Evolutionary conservation across 2,113 vertebrate species (phyloP).

Genomic region (Lepus timidus): DNA sequence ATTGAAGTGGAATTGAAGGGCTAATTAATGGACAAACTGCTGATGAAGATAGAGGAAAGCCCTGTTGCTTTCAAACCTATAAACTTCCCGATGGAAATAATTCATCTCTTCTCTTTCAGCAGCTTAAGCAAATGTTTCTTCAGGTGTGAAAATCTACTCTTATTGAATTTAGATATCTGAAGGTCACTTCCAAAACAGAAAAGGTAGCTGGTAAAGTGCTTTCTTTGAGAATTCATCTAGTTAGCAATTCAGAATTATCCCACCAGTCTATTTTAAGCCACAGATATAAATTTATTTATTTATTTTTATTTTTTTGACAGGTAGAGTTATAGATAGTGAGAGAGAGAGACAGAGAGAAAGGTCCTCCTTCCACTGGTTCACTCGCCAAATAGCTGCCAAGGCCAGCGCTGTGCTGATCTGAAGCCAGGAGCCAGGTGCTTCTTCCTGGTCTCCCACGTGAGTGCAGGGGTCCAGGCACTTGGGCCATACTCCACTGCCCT

Average conservation of each 20-base stretch:
- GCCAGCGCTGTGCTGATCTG: too few relatives aligned
- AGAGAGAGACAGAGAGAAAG: too few relatives aligned
- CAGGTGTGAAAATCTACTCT: conserved; percentile 75
- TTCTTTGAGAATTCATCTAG: conserved; percentile 55
- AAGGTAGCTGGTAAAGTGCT: background rate
- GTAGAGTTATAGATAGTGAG: too few relatives aligned
- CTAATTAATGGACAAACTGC: conserved; percentile 96
- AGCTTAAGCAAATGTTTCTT: conserved; percentile 82
- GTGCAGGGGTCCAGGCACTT: too few relatives aligned
- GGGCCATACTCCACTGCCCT: too few relatives aligned
- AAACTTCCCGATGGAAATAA: conserved; percentile 83
- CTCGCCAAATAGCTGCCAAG: too few relatives aligned
- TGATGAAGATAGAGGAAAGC: conserved; percentile 89
- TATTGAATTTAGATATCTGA: conserved; percentile 73
- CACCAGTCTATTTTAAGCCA: conserved; percentile 39
- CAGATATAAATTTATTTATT: background rate
- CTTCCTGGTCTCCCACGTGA: too few relatives aligned
- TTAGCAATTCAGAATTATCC: conserved; percentile 36
- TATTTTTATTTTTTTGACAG: too few relatives aligned
- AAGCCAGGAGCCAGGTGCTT: too few relatives aligned
- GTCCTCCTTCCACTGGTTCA: too few relatives aligned
- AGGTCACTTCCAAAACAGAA: conserved; percentile 81
- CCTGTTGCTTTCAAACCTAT: conserved; percentile 86
- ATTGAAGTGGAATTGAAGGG: conserved; percentile 95
- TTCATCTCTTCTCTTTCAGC: conserved; percentile 81